Evolutionary conservation across 2,888 invertebrate species (phyloP).

Genomic region (Lamellibrachia columna): DNA sequence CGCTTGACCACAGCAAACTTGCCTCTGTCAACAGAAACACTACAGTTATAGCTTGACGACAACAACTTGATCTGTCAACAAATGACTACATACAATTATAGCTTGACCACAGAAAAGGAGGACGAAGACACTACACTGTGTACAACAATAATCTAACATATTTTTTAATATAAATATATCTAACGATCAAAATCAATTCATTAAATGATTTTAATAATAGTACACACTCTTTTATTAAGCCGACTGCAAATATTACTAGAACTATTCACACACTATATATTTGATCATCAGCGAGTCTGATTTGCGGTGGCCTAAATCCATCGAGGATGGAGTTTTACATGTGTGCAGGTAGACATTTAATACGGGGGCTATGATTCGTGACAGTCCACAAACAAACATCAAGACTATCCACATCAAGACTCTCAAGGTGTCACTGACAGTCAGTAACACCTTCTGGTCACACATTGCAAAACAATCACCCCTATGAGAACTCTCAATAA

Average conservation of each 20-base stretch:
- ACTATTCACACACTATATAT: too few species aligned
- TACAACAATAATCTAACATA: not conserved
- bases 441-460: not conserved
- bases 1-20: constrained; percentile 95
- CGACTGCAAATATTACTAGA: too few species aligned
- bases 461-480: not conserved
- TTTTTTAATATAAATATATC: not conserved
- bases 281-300: too few species aligned
- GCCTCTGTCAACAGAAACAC: constrained; percentile 76
- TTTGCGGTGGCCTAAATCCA: too few species aligned
- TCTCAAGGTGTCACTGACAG: not conserved
- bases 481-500: not conserved
- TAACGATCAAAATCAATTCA: not conserved
- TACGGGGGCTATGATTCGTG: not conserved
- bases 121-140: constrained; percentile 21
- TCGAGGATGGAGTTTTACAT: too few species aligned
- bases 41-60: not conserved
- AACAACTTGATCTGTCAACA: constrained; percentile 26
- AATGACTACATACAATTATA: not conserved
- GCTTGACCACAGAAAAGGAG: not conserved
- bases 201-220: not conserved
- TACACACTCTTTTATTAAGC: too few species aligned
- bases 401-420: too few species aligned
- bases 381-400: not conserved
- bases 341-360: not conserved